These are phyloP conservation scores for Caenorhabditis uteleia DNA, from an alignment of 2,888 invertebrate species.

Conservation along the genomic window DNA sequence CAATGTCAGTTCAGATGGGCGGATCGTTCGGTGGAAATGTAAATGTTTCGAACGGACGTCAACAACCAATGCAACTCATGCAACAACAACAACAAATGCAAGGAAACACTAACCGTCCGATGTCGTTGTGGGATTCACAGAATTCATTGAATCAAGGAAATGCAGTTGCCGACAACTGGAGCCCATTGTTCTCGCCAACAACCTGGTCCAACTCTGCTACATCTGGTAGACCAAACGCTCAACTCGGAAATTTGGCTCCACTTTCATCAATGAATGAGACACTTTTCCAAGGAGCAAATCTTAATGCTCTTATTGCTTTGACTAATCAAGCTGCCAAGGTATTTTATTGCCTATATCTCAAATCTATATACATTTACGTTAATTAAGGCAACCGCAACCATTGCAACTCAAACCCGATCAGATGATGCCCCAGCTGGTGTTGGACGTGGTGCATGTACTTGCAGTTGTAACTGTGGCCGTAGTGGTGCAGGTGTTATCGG, in stretches of 20 bases:
- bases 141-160: conserved; percentile 6
- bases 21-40: conserved; percentile 8
- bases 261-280: conserved; percentile 17
- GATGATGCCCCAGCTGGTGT: no score
- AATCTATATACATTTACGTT: no score
- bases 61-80: conserved; percentile 17
- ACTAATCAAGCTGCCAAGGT: neutral
- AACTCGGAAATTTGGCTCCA: conserved; percentile 1
- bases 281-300: conserved; percentile 7
- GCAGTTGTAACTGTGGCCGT: conserved; percentile 37
- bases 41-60: conserved; percentile 4
- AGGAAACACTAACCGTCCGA: conserved; percentile 9
- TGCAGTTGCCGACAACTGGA: conserved; percentile 18
- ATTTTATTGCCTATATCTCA: no score
- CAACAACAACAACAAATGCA: conserved; percentile 15
- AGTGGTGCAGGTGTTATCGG: conserved; percentile 24
- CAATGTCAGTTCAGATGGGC: conserved; percentile 36
- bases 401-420: no score
- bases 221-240: conserved; percentile 1
- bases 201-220: conserved; percentile 25
- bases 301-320: conserved; percentile 12
- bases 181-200: conserved; percentile 41
- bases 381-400: no score
- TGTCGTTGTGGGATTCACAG: conserved; percentile 26
- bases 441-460: conserved; percentile 32